Base-by-base conservation (phyloP, 1,140 invertebrate species). In the Drosophila watanabei region DNA sequence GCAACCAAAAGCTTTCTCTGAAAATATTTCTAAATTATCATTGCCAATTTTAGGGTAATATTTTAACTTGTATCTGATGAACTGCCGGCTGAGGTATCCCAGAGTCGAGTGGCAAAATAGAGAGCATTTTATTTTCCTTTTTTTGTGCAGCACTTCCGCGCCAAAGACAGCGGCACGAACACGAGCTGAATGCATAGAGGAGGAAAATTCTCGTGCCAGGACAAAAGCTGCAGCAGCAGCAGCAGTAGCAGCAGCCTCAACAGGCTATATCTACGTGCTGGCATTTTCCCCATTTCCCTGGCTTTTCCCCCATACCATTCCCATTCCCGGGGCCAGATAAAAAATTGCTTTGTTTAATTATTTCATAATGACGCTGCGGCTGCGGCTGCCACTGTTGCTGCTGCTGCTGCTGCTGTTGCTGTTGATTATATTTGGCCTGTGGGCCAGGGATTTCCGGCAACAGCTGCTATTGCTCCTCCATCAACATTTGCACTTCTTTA, bases 321-420 rank as follows among this genome's bases (percentile, higher is more conserved):
- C 28, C 52, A 16, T 57, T 58, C 57, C 45, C 52, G 46, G 52
- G 18, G 49, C 73, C 58, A 89, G 77, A 89, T 89, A 88, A 89
- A 88, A 88, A 88, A 88, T 84, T 88, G 78, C 85, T 88, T 88
- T 88, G 85, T 88, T 89, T 84, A 88, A 88, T 88, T 89, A 88
- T 89, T 89, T 88, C 85, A 88, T 89, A 88, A 88, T 88, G 85
- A 88, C 85, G 82, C 80, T 89, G 87, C 86, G 78, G 79, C 72
- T 72, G 76, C 68, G 62, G 60, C 68, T 72, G 64, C 66, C 66
- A 54, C 68, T 52, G 71, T 49, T 60, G 56, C 54, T 59, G 64
- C 56, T 41, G 14, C 45, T 59, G 65, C 48, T 57, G 85, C 48
- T 75, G 63, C 48, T 20, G 48, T 51, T 57, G 72, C 48, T 62